Percentiles rank a stretch among this genome's conserved stretches.
Conservation (phyloP, 30 jellyfish, hydroid and myxozoan genomes). For the Haliclystus octoradiatus region DNA sequence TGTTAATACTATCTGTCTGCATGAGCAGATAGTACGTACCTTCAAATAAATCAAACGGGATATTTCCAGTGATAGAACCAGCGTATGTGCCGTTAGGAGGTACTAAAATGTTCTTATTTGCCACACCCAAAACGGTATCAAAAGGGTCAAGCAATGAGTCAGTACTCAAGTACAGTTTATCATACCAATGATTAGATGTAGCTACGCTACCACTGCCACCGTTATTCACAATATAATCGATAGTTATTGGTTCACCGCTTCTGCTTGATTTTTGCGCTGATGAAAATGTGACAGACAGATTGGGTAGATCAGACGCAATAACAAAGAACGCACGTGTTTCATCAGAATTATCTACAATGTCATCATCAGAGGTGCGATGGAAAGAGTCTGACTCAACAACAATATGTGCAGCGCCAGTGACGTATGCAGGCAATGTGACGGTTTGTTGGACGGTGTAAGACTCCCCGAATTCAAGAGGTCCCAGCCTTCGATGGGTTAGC, state of each 20-base stretch:
- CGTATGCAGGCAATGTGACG: background rate
- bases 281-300: background rate
- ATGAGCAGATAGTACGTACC: slow-evolving; percentile 6
- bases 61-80: background rate
- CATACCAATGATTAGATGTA: slow-evolving; percentile 1
- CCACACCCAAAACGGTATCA: slow-evolving; percentile 5
- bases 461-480: background rate
- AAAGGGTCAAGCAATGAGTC: slow-evolving; percentile 13
- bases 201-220: background rate
- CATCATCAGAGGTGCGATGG: background rate
- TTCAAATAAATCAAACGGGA: slow-evolving; percentile 5
- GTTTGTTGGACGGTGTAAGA: background rate
- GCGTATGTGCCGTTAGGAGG: background rate
- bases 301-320: background rate
- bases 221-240: background rate
- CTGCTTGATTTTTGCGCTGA: background rate
- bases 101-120: background rate
- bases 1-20: background rate
- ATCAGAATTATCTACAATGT: background rate
- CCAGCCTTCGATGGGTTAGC: background rate
- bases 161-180: slow-evolving; percentile 7
- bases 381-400: background rate
- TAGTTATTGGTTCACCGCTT: slow-evolving; percentile 12
- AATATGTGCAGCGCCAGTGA: background rate
- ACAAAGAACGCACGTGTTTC: background rate